These are phyloP conservation scores for Trichopoda pennipes DNA, from an alignment of 2,888 invertebrate species.

Conservation along the genomic window DNA sequence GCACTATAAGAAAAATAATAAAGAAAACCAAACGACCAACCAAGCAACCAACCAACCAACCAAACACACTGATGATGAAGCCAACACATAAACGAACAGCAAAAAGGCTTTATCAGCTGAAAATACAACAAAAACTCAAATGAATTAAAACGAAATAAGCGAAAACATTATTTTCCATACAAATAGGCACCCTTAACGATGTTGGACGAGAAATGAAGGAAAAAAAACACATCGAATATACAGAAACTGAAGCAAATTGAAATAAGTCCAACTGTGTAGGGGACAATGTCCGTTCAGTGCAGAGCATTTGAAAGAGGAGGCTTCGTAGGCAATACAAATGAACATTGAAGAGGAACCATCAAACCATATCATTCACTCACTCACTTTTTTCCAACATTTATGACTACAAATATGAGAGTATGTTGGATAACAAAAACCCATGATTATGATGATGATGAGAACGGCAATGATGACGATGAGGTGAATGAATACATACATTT, in stretches of 20 bases:
- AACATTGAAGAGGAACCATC: constrained; percentile 48
- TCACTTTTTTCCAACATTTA: background rate
- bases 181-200: constrained; percentile 64
- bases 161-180: constrained; percentile 39
- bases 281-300: constrained; percentile 63
- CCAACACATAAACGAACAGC: constrained; percentile 30
- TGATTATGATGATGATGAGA: constrained; percentile 20
- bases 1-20: constrained; percentile 57
- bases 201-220: constrained; percentile 25
- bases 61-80: constrained; percentile 29
- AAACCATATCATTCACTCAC: constrained; percentile 50
- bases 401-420: background rate
- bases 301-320: constrained; percentile 39
- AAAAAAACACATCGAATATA: background rate
- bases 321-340: constrained; percentile 30
- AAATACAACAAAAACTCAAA: constrained; percentile 2
- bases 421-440: constrained; percentile 9
- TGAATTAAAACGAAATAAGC: constrained; percentile 24
- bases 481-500: background rate
- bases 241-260: constrained; percentile 30
- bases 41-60: constrained; percentile 43
- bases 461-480: constrained; percentile 12
- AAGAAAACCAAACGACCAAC: constrained; percentile 17
- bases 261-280: constrained; percentile 50
- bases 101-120: constrained; percentile 52